These are phyloP conservation scores for Carpatolechia fugitivella DNA, from an alignment of 2,888 invertebrate genomes.

Conservation along the genomic window DNA sequence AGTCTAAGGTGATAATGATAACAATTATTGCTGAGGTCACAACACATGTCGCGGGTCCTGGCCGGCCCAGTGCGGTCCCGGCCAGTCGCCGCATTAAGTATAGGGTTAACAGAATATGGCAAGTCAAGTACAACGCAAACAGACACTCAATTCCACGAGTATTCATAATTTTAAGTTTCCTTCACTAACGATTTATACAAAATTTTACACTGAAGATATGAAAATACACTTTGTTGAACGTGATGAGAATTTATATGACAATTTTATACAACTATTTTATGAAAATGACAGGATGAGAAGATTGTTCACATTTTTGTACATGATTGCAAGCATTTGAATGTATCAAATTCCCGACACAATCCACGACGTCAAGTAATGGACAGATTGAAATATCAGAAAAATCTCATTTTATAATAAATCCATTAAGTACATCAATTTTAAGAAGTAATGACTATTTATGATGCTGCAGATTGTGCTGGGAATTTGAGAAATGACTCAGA, in stretches of 20 bases:
- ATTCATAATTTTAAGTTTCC: conserved; percentile 42
- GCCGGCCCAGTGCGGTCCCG: conserved; percentile 4
- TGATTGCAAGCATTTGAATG: conserved; percentile 59
- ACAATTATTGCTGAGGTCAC: conserved; percentile 71
- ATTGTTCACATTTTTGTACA: conserved; percentile 49
- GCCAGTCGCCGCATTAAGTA: conserved; percentile 5
- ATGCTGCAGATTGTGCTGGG: conserved; percentile 34
- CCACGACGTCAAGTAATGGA: neutral
- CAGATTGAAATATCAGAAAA: neutral
- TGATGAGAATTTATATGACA: conserved; percentile 20
- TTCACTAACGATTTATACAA: conserved; percentile 42
- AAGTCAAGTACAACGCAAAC: conserved; percentile 35
- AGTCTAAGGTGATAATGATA: conserved; percentile 40
- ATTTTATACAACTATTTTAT: conserved; percentile 33
- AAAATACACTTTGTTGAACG: conserved; percentile 28
- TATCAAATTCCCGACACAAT: conserved; percentile 36
- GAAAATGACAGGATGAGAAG: conserved; percentile 64
- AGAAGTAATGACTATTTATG: neutral
- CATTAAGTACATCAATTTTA: conserved; percentile 51
- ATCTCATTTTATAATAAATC: neutral
- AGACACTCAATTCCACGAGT: conserved; percentile 38
- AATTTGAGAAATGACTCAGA: conserved; percentile 31
- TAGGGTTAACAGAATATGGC: conserved; percentile 23
- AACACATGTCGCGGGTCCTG: conserved; percentile 39
- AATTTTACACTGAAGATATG: conserved; percentile 41